Evolutionary conservation across 1,140 invertebrate species (phyloP), one percentile per base, ranked within the genome.

Genomic region (Anastrepha obliqua): DNA sequence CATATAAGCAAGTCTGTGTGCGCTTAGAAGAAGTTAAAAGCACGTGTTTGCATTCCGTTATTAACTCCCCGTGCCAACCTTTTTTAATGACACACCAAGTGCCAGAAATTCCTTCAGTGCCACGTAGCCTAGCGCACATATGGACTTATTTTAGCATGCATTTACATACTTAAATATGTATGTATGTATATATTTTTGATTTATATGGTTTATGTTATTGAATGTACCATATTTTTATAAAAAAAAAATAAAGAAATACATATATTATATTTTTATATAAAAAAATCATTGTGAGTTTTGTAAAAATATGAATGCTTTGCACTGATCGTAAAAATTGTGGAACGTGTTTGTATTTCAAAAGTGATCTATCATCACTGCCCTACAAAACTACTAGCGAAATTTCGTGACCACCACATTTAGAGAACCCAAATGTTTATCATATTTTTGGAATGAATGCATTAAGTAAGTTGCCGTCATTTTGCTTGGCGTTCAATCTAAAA

Each of bases 401-500:
- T 51, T 74, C 70, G 42, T 74, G 70, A 74, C 17, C 15, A 13
- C 47, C 7, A 74, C 42, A 39, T 47, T 51, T n/a, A 8, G 44
- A 47, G 29, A 47, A 17, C 1, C 4, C 4, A 3, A 62, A 62
- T 17, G 60, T 62, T 62, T 3, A 15, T 62, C n/a, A 62, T 67
- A 17, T 47, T 13, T 51, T 42, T 74, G 70, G 70, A 51, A 74
- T 74, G 70, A 51, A 74, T 74, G 70, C 70, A 74, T n/a, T 15
- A 6, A 39, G 70, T 5, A 47, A 74, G 42, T 74, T 74, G 44
- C 9, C 42, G 70, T n/a, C 44, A n/a, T 17, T 47, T 15, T 17
- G 13, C 42, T 74, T 5, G 44, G 15, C 44, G n/a, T 74, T 47
- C 42, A 13, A 62, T 74, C 1, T 0, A 2, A 44, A 47, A 74